Evolutionary conservation across 2,888 invertebrate genomes (phyloP).

Genomic region (Cabera pusaria): DNA sequence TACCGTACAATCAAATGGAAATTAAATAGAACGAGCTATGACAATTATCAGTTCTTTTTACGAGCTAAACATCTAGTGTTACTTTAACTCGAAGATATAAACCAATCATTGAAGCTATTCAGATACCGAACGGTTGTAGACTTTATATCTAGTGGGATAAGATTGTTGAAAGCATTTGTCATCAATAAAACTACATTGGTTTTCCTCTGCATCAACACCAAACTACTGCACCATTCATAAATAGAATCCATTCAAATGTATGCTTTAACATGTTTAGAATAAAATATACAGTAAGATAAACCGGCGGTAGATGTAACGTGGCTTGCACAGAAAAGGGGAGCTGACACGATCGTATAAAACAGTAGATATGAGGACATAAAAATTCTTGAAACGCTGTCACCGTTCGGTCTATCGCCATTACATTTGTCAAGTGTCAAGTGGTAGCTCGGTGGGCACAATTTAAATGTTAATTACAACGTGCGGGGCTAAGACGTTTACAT

Average conservation of each 20-base stretch:
- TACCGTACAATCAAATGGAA: slow-evolving; percentile 66
- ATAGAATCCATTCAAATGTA: slow-evolving; percentile 17
- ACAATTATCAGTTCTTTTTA: slow-evolving; percentile 70
- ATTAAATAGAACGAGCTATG: slow-evolving; percentile 74
- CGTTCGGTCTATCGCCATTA: slow-evolving; percentile 72
- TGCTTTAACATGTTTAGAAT: slow-evolving; percentile 25
- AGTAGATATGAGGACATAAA: slow-evolving; percentile 80
- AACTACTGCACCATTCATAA: slow-evolving; percentile 16
- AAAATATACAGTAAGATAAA: slow-evolving; percentile 10
- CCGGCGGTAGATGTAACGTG: slow-evolving; percentile 31
- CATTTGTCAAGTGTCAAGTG: slow-evolving; percentile 80
- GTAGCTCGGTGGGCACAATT: slow-evolving; percentile 75
- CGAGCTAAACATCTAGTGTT: slow-evolving; percentile 69
- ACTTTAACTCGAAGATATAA: slow-evolving; percentile 37
- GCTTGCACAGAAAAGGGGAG: slow-evolving; percentile 59
- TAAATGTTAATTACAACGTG: slow-evolving; percentile 80
- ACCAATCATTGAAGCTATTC: slow-evolving; percentile 21
- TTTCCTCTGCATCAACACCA: slow-evolving; percentile 44
- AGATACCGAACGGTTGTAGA: slow-evolving; percentile 21
- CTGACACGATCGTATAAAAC: slow-evolving; percentile 75
- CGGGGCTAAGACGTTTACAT: slow-evolving; percentile 35
- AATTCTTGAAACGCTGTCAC: slow-evolving; percentile 76
- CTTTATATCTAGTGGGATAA: slow-evolving; percentile 36
- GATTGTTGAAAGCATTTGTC: slow-evolving; percentile 34
- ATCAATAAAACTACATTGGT: slow-evolving; percentile 44